phyloP scores from a whole-genome alignment of 2,888 invertebrate species.

The Platycnemis pennipes region DNA sequence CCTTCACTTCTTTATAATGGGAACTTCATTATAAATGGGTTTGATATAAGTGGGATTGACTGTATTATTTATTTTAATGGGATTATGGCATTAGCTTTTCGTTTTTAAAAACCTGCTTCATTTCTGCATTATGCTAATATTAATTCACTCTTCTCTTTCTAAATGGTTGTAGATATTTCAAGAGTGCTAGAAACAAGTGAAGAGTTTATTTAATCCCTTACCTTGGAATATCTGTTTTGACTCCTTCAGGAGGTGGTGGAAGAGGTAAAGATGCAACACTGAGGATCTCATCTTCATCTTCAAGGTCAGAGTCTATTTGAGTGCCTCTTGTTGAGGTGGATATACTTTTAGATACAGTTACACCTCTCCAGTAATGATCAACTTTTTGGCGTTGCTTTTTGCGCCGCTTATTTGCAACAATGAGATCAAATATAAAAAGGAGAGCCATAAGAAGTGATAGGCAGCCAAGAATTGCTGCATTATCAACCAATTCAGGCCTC shows the following conservation, averaged over 20 bases:
- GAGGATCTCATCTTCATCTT: slow-evolving; percentile 62
- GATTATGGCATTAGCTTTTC: too few relatives aligned
- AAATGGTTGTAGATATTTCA: background rate
- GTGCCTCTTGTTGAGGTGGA: slow-evolving; percentile 61
- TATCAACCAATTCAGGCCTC: slow-evolving; percentile 85
- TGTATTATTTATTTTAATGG: too few relatives aligned
- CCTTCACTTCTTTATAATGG: too few relatives aligned
- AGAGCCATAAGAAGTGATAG: slow-evolving; percentile 85
- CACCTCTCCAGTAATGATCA: slow-evolving; percentile 52
- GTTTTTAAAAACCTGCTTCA: background rate
- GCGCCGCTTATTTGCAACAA: slow-evolving; percentile 46
- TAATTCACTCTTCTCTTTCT: background rate
- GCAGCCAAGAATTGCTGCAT: slow-evolving; percentile 86
- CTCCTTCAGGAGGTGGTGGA: slow-evolving; percentile 20
- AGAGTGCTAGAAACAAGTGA: background rate
- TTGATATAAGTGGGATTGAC: too few relatives aligned
- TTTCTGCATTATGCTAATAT: background rate
- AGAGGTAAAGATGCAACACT: slow-evolving; percentile 52
- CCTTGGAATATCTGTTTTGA: slow-evolving; percentile 49
- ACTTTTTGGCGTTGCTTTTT: slow-evolving; percentile 36
- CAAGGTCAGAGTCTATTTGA: slow-evolving; percentile 49
- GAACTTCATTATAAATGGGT: too few relatives aligned
- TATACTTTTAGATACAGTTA: background rate
- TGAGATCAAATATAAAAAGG: slow-evolving; percentile 85
- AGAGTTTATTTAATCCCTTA: background rate